A percentile compares a stretch with the other conserved stretches of the same genome.
These are phyloP conservation scores for Heterocephalus glaber DNA, from an alignment of 2,113 vertebrate genomes.

Conservation along the genomic window DNA sequence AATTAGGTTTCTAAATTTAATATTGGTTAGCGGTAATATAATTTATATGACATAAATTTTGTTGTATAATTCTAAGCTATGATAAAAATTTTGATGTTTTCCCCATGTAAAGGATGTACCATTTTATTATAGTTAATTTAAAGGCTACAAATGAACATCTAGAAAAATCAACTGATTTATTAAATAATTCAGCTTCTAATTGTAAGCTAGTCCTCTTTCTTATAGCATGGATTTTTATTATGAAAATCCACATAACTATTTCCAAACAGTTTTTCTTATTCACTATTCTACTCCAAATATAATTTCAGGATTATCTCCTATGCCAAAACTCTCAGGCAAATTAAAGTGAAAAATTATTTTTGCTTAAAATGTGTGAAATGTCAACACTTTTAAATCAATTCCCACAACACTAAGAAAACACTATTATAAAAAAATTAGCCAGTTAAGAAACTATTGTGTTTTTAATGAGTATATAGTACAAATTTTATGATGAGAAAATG, in stretches of 20 bases:
- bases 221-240: slow-evolving; percentile 41
- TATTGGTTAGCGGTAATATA: slow-evolving; percentile 30
- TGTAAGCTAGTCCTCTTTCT: slow-evolving; percentile 34
- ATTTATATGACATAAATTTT: slow-evolving; percentile 3
- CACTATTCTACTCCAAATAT: slow-evolving; percentile 50
- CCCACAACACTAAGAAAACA: slow-evolving; percentile 18
- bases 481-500: slow-evolving; percentile 25
- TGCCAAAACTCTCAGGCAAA: slow-evolving; percentile 40
- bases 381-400: slow-evolving; percentile 45
- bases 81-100: neutral
- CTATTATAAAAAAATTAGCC: slow-evolving; percentile 15
- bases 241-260: neutral
- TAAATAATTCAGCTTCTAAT: slow-evolving; percentile 23
- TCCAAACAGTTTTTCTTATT: slow-evolving; percentile 43
- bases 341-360: slow-evolving; percentile 65
- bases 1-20: slow-evolving; percentile 34
- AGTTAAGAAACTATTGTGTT: neutral
- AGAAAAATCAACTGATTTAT: slow-evolving; percentile 59
- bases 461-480: neutral
- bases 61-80: neutral
- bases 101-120: neutral
- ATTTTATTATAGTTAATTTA: slow-evolving; percentile 59
- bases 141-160: neutral
- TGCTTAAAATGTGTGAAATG: slow-evolving; percentile 26
- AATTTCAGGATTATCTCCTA: slow-evolving; percentile 51